Evolutionary conservation across 2,797 vertebrate genomes (phyloP).

Genomic region (Helostoma temminkii): DNA sequence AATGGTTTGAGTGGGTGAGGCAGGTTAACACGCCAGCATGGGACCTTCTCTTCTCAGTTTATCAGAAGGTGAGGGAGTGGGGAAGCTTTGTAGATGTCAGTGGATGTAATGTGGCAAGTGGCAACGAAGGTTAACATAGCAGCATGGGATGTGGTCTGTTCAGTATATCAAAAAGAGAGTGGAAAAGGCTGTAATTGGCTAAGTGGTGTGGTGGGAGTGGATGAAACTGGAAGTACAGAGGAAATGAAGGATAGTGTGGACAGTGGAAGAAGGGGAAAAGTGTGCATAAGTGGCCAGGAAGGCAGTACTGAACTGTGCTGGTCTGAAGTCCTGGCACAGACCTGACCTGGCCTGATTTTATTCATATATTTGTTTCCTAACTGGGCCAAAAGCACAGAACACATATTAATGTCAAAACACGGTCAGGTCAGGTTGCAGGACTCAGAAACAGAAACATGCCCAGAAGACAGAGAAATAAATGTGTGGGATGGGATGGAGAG

Average conservation of each 20-base stretch:
- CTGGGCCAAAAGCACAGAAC: neutral
- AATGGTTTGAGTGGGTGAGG: slow-evolving; percentile 64
- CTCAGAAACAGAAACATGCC: neutral
- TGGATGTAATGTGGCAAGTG: slow-evolving; percentile 39
- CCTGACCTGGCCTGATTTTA: neutral
- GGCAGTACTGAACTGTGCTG: neutral
- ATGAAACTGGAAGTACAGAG: slow-evolving; percentile 5
- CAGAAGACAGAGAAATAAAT: neutral
- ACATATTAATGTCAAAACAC: neutral
- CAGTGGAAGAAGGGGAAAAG: neutral
- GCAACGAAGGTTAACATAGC: slow-evolving; percentile 48
- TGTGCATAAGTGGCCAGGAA: neutral
- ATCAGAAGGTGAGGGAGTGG: slow-evolving; percentile 42
- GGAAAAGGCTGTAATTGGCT: slow-evolving; percentile 32
- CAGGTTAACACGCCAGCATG: slow-evolving; percentile 61
- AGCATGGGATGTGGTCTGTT: slow-evolving; percentile 49
- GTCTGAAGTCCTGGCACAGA: neutral
- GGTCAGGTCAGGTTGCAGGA: neutral
- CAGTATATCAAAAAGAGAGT: slow-evolving; percentile 39
- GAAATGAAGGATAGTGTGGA: slow-evolving; percentile 3
- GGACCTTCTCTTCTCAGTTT: slow-evolving; percentile 52
- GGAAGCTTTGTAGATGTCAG: slow-evolving; percentile 42
- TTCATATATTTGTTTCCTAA: neutral
- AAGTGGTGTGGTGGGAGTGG: slow-evolving; percentile 37
- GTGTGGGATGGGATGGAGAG: neutral